Percentiles rank a stretch among this genome's conserved stretches.
phyloP scores from a whole-genome alignment of 2,113 vertebrate genomes.

The Sitta europaea region DNA sequence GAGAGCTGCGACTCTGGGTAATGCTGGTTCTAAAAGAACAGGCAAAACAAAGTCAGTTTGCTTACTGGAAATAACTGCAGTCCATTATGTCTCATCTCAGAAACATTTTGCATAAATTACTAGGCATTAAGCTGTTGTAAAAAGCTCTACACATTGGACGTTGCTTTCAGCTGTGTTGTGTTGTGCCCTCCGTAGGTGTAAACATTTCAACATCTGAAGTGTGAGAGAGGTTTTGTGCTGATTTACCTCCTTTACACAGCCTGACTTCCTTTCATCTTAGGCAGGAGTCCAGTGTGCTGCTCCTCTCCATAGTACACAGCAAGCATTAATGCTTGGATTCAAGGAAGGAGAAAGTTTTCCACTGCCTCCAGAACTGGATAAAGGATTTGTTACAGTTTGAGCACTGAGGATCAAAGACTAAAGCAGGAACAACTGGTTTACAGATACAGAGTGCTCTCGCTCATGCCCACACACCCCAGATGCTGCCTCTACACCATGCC shows the following conservation, averaged over 20 bases:
- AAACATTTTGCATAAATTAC: neutral
- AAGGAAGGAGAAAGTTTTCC: neutral
- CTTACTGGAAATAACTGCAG: neutral
- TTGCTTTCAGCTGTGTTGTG: neutral
- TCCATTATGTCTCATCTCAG: neutral
- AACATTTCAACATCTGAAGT: neutral
- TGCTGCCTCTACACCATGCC: neutral
- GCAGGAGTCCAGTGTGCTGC: neutral
- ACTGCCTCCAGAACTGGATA: neutral
- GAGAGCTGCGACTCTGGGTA: slow-evolving; percentile 90
- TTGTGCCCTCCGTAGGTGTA: neutral
- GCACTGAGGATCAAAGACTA: neutral
- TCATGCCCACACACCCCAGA: neutral
- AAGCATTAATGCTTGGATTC: neutral
- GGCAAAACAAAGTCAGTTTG: neutral
- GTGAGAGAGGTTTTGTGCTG: neutral
- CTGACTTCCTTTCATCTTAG: neutral
- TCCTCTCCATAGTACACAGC: neutral
- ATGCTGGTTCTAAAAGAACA: slow-evolving; percentile 81
- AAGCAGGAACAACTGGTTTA: neutral
- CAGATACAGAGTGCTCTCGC: neutral
- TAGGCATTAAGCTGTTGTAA: neutral
- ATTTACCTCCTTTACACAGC: neutral
- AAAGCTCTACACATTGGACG: rapidly evolving
- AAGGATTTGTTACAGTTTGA: neutral